phyloP scores from a whole-genome alignment of 2,113 vertebrate species.

The Tyrannus savana region DNA sequence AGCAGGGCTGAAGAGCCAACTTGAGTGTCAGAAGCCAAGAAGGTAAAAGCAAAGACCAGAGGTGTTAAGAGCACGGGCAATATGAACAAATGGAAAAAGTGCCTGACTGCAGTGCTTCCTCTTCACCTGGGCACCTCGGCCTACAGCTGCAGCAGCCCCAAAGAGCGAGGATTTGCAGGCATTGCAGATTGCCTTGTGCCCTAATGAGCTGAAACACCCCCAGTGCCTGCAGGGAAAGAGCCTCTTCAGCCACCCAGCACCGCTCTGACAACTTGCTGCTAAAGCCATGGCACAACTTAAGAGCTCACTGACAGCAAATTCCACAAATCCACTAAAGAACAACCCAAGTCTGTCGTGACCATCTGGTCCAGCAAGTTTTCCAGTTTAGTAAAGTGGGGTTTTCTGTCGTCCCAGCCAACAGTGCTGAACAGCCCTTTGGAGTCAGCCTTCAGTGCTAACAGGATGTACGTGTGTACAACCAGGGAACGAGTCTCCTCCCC shows the following conservation, averaged over 20 bases:
- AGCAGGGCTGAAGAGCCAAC: not conserved
- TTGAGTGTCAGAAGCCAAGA: not conserved
- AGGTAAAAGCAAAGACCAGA: not conserved
- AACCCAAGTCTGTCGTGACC: not conserved
- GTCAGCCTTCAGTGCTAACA: not conserved
- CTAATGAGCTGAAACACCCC: not conserved
- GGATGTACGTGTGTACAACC: rapidly evolving
- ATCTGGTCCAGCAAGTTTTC: not conserved
- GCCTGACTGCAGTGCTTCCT: not conserved
- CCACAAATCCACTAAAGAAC: not conserved
- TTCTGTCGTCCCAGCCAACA: not conserved
- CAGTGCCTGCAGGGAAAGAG: not conserved
- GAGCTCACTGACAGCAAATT: not conserved
- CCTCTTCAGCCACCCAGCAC: not conserved
- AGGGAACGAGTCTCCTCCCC: not conserved
- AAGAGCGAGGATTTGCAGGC: not conserved
- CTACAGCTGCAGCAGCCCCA: not conserved
- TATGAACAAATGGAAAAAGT: not conserved
- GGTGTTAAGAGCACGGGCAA: rapidly evolving
- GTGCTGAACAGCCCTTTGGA: not conserved
- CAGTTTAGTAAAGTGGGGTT: not conserved
- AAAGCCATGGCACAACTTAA: not conserved
- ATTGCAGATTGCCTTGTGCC: not conserved
- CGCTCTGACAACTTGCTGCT: not conserved
- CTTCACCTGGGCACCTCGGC: not conserved